Conservation (phyloP, 1,140 invertebrate genomes). For the Euborellia annulipes region DNA sequence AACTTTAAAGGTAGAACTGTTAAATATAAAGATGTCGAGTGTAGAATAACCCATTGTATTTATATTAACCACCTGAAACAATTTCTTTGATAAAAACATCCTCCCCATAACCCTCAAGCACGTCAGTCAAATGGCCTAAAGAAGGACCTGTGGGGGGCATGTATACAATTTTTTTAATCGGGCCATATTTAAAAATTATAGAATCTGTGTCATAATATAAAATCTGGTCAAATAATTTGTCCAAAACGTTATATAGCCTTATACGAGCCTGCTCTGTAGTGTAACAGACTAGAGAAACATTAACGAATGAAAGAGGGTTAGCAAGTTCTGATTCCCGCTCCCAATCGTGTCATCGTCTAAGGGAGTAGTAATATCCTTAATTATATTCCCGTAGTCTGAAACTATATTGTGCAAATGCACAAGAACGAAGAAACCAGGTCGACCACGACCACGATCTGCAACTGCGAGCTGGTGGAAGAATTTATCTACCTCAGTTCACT, state of each 20-base stretch:
- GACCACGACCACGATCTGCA: too few species aligned
- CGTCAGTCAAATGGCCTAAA: neutral
- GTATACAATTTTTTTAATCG: neutral
- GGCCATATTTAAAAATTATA: neutral
- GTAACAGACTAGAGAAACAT: neutral
- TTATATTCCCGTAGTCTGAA: neutral
- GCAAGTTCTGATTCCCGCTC: neutral
- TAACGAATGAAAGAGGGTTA: neutral
- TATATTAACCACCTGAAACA: neutral
- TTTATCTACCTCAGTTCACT: too few species aligned
- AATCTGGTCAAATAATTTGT: neutral
- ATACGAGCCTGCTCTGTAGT: neutral
- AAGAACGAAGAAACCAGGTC: too few species aligned
- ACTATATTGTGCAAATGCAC: neutral
- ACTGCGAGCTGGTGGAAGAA: too few species aligned
- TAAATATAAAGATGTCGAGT: too few species aligned
- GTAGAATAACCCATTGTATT: too few species aligned
- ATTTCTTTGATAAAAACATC: slow-evolving; percentile 1
- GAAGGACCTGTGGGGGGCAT: neutral
- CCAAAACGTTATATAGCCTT: neutral
- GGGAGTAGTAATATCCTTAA: neutral
- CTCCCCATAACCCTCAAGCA: neutral
- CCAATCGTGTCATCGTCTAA: neutral
- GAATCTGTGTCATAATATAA: slow-evolving; percentile 2
- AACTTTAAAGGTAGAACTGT: too few species aligned